phyloP scores from a whole-genome alignment of 2,888 invertebrate genomes.

The Xestia sexstrigata region DNA sequence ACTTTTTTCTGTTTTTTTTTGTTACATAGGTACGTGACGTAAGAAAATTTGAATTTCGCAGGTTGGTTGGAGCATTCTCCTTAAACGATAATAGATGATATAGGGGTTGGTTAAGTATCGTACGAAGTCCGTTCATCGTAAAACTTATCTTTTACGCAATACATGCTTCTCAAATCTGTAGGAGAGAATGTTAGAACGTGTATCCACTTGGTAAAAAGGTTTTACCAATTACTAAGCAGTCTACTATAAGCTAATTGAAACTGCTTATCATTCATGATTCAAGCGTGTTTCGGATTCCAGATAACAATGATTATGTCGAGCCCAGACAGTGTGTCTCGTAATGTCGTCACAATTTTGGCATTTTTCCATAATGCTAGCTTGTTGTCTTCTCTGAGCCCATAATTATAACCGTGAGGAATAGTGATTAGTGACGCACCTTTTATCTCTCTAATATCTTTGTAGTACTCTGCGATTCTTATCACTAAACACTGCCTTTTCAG shows the following conservation, averaged over 20 bases:
- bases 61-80: too few species aligned
- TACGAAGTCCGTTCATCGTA: not conserved
- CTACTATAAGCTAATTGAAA: slow-evolving; percentile 25
- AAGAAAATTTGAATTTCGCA: too few species aligned
- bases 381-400: slow-evolving; percentile 60
- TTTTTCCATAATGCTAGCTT: slow-evolving; percentile 70
- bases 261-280: slow-evolving; percentile 39
- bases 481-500: slow-evolving; percentile 17
- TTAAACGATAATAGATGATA: too few species aligned
- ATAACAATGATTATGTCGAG: slow-evolving; percentile 50
- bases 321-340: slow-evolving; percentile 78
- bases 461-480: slow-evolving; percentile 23
- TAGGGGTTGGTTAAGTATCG: not conserved
- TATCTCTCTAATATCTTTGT: slow-evolving; percentile 34
- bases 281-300: slow-evolving; percentile 37
- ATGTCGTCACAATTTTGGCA: slow-evolving; percentile 76
- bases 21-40: too few species aligned
- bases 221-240: not conserved
- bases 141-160: slow-evolving; percentile 3
- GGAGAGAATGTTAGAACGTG: not conserved
- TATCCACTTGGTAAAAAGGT: not conserved
- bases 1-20: too few species aligned
- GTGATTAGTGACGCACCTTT: slow-evolving; percentile 42
- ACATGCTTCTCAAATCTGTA: slow-evolving; percentile 7
- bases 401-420: slow-evolving; percentile 13